Conservation (phyloP, 2,113 vertebrate genomes). For the Felis chaus region DNA sequence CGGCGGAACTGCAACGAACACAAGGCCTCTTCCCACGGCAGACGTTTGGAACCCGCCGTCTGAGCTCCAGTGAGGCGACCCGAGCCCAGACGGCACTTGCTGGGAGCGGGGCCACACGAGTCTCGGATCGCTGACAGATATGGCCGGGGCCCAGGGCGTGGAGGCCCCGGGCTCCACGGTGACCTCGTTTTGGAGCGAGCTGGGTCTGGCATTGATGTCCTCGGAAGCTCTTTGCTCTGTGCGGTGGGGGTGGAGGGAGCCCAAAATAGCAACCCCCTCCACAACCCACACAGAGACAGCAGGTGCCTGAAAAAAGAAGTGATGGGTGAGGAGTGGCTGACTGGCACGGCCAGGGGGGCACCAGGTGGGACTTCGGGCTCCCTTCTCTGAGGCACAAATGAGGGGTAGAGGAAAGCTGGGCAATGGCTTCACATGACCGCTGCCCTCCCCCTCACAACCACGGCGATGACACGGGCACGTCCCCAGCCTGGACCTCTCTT, state of each 20-base stretch:
- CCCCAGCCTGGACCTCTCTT: background rate
- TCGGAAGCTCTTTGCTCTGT: background rate
- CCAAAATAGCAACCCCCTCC: constrained; percentile 51
- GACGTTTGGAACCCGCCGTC: background rate
- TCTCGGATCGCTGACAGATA: background rate
- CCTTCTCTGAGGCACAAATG: background rate
- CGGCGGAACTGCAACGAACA: rapidly evolving
- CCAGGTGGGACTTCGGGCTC: background rate
- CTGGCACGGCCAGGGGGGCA: background rate
- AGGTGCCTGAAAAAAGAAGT: background rate
- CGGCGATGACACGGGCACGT: background rate
- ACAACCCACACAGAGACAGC: background rate
- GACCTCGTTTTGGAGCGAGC: background rate
- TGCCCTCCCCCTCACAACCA: background rate
- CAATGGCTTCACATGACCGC: background rate
- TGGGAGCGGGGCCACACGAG: rapidly evolving
- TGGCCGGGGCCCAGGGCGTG: rapidly evolving
- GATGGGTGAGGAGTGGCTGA: background rate
- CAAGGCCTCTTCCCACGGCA: background rate
- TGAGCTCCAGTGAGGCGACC: background rate
- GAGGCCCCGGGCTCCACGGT: background rate
- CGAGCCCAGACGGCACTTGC: background rate
- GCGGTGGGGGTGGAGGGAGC: background rate
- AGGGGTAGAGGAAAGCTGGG: background rate
- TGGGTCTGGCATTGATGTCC: background rate